Evolutionary conservation across 2,113 vertebrate genomes (phyloP).

Genomic region (Centropus bengalensis): DNA sequence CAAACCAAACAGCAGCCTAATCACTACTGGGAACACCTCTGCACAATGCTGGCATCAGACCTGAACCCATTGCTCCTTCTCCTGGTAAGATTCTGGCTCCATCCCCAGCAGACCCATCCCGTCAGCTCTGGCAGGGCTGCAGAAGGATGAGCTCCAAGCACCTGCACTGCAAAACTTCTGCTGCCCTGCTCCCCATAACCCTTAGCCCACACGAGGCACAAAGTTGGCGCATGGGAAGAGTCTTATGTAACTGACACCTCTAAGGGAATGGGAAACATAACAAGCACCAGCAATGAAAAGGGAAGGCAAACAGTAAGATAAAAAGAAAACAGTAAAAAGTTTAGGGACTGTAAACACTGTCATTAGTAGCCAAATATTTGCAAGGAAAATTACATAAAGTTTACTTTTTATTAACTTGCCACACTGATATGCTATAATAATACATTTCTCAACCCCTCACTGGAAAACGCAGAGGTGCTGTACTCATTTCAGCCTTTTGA

Average conservation of each 20-base stretch:
- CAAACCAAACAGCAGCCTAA: not conserved
- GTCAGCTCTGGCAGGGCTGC: not conserved
- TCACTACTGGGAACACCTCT: not conserved
- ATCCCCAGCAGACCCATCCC: not conserved
- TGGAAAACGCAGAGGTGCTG: not conserved
- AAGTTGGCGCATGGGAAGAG: not conserved
- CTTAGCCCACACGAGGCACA: not conserved
- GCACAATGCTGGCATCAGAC: not conserved
- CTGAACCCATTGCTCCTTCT: fast-evolving
- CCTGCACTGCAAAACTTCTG: not conserved
- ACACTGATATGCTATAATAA: not conserved
- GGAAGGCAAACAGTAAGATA: not conserved
- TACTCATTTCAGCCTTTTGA: not conserved
- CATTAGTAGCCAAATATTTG: not conserved
- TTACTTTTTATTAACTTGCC: not conserved
- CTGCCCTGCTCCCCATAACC: not conserved
- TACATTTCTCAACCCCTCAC: not conserved
- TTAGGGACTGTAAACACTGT: not conserved
- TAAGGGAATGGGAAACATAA: not conserved
- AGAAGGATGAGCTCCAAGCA: not conserved
- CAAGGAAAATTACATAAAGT: not conserved
- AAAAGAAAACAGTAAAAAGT: not conserved
- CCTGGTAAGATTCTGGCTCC: not conserved
- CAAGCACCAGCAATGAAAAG: not conserved
- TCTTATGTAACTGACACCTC: not conserved